Evolutionary conservation across 1,140 invertebrate genomes (phyloP).

Genomic region (Reticulitermes speratus): DNA sequence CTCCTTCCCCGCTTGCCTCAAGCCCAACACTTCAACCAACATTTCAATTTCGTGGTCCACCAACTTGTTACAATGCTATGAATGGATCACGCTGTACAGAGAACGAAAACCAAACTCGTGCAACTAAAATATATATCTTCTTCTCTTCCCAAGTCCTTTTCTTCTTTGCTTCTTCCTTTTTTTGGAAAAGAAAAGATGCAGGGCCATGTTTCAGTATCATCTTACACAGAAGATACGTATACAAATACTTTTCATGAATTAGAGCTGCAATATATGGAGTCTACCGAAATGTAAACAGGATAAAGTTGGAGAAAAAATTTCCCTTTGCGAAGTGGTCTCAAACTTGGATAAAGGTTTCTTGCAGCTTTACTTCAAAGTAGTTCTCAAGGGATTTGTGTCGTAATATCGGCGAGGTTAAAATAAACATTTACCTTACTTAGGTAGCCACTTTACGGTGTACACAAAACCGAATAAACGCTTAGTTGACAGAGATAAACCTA

Average conservation of each 20-base stretch:
- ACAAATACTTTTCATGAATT: background rate
- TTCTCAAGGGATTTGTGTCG: too few species aligned
- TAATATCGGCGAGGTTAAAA: too few species aligned
- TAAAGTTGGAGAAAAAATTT: background rate
- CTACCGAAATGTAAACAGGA: background rate
- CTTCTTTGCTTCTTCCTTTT: background rate
- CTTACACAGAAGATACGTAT: background rate
- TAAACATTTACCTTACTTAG: too few species aligned
- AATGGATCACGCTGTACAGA: constrained; percentile 7
- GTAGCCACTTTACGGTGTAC: too few species aligned
- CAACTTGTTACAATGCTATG: constrained; percentile 5
- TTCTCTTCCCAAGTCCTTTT: background rate
- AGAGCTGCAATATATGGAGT: background rate
- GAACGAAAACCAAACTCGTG: background rate
- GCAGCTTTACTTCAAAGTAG: background rate
- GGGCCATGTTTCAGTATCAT: background rate
- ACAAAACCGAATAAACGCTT: too few species aligned
- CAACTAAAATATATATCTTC: background rate
- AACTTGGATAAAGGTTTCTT: background rate
- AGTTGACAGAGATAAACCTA: too few species aligned
- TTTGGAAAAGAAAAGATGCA: background rate
- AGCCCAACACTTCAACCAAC: constrained; percentile 3
- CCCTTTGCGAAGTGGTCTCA: background rate
- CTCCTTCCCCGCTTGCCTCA: background rate
- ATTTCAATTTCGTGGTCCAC: constrained; percentile 15